phyloP scores from a whole-genome alignment of 2,797 vertebrate species.

The Antennarius maculatus region DNA sequence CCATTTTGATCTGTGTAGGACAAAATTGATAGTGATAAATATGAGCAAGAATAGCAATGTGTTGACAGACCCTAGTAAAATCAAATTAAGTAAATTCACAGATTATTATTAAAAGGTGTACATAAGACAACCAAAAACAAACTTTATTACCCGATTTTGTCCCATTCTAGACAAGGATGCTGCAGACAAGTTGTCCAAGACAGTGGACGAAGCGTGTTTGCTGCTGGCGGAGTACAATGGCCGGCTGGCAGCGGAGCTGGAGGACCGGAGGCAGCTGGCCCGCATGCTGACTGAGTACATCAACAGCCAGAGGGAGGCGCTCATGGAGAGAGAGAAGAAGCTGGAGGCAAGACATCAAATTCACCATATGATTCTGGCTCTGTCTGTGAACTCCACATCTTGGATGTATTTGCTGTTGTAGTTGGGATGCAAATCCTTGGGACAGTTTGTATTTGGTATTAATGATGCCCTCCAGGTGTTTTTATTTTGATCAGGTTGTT shows the following conservation, averaged over 20 bases:
- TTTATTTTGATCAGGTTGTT: too few relatives aligned
- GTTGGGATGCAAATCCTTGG: too few relatives aligned
- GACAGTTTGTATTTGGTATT: too few relatives aligned
- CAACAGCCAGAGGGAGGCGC: constrained; percentile 92
- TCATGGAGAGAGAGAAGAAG: constrained; percentile 95
- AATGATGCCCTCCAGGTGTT: too few relatives aligned
- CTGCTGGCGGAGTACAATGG: constrained; percentile 97
- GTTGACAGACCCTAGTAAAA: background rate
- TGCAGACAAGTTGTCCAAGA: constrained; percentile 96
- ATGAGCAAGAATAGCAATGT: background rate
- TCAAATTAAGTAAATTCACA: background rate
- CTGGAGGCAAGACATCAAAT: constrained; percentile 84
- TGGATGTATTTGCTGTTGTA: too few relatives aligned
- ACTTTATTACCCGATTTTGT: background rate
- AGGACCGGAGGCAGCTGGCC: constrained; percentile 95
- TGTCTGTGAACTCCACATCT: too few relatives aligned
- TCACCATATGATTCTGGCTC: background rate
- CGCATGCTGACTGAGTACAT: constrained; percentile 98
- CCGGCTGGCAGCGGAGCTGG: constrained; percentile 94
- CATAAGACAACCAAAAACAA: background rate
- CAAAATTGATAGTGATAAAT: background rate
- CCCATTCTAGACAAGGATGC: constrained; percentile 90
- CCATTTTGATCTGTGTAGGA: background rate
- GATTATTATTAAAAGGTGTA: background rate
- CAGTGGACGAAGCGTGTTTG: constrained; percentile 96